Evolutionary conservation across 2,888 invertebrate genomes (phyloP), one percentile per base, ranked within the genome.

Genomic region (Rhimphoctona megacephalus): DNA sequence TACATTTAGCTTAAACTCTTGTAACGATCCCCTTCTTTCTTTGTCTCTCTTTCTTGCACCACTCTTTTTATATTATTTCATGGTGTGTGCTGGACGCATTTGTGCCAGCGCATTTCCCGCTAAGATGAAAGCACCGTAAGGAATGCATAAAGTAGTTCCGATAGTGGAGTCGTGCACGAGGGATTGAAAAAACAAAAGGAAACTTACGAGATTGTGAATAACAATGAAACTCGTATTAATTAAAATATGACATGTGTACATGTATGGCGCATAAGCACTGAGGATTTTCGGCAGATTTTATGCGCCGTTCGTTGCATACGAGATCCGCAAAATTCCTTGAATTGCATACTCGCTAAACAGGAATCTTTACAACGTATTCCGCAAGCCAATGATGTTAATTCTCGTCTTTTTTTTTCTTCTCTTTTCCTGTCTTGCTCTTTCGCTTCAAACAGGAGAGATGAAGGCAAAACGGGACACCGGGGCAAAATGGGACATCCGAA

Each of bases 61-160:
- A 46, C n/a, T 46, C 57, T 39, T 57, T 36, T 46, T 46, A 61
- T 61, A 30, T 61, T 39, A 54, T 25, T 73, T 61, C 66, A 54
- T 33, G 39, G 36, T 81, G 30, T 80, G 57, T 19, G 67, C 30
- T 49, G 66, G 66, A 77, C 46, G 67, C 78, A 81, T 84, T 84
- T 84, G 74, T 69, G 81, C 64, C 81, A 57, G 22, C 74, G 30
- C 25, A 74, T 19, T 84, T 86, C 78, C 61, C 73, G 84, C 74
- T 81, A 81, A 74, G 77, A 74, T 46, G 54, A 74, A 84, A 81
- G 86, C 83, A 86, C 86, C 86, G 86, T 86, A 86, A 86, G 84
- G 86, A 86, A 86, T 86, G 81, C 74, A 86, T 67, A 39, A 64
- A 57, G 66, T 77, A 86, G 86, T 81, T 84, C 69, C 73, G 79